phyloP scores from a whole-genome alignment of 2,113 vertebrate species.

The Pseudolaguvia tuberculata region DNA sequence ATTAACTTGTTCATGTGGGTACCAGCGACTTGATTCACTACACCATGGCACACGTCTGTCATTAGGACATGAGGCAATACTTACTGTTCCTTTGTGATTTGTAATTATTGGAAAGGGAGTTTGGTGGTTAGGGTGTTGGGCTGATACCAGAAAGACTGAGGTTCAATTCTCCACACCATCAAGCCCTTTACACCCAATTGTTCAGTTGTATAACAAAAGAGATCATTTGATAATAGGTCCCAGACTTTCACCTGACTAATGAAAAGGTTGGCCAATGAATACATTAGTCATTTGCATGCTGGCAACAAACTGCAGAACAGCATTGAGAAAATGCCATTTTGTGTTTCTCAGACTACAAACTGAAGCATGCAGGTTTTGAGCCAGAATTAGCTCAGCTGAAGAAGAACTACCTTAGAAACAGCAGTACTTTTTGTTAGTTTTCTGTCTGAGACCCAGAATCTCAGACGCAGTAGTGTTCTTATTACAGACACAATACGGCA shows the following conservation, averaged over 20 bases:
- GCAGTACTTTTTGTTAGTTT: too few relatives aligned
- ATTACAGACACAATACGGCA: slow-evolving; percentile 25
- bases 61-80: neutral
- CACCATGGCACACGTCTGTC: too few relatives aligned
- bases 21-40: too few relatives aligned
- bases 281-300: neutral
- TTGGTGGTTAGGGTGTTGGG: too few relatives aligned
- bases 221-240: neutral
- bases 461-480: slow-evolving; percentile 20
- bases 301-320: neutral
- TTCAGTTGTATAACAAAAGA: too few relatives aligned
- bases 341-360: neutral
- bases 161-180: too few relatives aligned
- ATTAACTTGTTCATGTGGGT: too few relatives aligned
- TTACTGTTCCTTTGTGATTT: neutral
- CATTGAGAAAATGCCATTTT: neutral
- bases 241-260: neutral
- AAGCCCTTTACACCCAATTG: too few relatives aligned
- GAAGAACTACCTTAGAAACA: neutral
- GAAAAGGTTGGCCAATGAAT: neutral
- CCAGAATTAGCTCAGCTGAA: slow-evolving; percentile 3
- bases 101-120: neutral
- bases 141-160: neutral
- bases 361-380: neutral
- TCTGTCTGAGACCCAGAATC: slow-evolving; percentile 17